Percentiles rank a stretch among this genome's conserved stretches.
These are phyloP conservation scores for Drosophila pseudoananassae DNA, from an alignment of 1,140 invertebrate genomes.

Conservation along the genomic window DNA sequence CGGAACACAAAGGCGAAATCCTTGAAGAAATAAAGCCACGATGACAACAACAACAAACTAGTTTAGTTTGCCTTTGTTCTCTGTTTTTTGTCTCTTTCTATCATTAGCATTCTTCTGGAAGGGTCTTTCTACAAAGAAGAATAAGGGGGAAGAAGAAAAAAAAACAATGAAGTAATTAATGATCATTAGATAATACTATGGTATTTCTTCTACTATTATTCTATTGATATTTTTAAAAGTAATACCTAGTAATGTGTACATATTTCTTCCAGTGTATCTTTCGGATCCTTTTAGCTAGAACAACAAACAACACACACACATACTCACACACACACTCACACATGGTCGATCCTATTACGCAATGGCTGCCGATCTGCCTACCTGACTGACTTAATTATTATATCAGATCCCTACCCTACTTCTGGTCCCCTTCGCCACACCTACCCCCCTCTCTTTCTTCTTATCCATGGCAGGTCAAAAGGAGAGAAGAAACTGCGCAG, in stretches of 20 bases:
- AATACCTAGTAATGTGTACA: too few species aligned
- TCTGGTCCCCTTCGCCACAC: too few species aligned
- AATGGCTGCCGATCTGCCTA: slow-evolving; percentile 74
- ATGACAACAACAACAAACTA: slow-evolving; percentile 55
- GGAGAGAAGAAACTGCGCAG: slow-evolving; percentile 62
- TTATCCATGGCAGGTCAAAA: slow-evolving; percentile 59
- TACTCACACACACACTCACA: slow-evolving; percentile 2
- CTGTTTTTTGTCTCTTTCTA: slow-evolving; percentile 11
- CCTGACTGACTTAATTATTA: slow-evolving; percentile 77
- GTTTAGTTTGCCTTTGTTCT: slow-evolving; percentile 58
- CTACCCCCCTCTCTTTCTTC: too few species aligned
- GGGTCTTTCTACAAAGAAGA: not conserved
- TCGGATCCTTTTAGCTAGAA: slow-evolving; percentile 74
- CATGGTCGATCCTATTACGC: slow-evolving; percentile 64
- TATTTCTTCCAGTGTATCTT: not conserved
- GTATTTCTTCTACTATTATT: too few species aligned
- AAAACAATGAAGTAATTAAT: not conserved
- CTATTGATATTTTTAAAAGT: too few species aligned
- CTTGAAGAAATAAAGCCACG: slow-evolving; percentile 35
- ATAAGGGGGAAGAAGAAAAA: not conserved
- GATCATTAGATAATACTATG: too few species aligned
- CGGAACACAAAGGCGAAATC: slow-evolving; percentile 48
- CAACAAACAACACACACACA: slow-evolving; percentile 43
- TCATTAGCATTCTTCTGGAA: not conserved
- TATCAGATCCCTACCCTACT: slow-evolving; percentile 53